Percentiles rank a stretch among this genome's conserved stretches.
Conservation (phyloP, 2,888 invertebrate species). For the Lissonota sp. region DNA sequence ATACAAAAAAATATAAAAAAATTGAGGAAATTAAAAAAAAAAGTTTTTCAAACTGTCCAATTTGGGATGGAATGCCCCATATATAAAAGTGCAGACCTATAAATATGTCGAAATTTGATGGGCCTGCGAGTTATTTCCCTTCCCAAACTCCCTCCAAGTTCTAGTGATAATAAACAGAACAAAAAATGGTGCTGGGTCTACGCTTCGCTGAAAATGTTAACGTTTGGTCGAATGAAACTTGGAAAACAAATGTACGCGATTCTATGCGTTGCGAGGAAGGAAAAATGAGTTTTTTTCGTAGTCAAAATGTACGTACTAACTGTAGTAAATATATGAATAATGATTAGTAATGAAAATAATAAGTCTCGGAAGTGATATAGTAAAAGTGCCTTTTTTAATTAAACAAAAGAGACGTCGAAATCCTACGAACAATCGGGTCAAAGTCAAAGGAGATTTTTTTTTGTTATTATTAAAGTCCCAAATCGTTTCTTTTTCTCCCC, state of each 20-base stretch:
- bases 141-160: conserved; percentile 50
- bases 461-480: not conserved
- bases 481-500: not conserved
- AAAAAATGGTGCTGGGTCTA: conserved; percentile 78
- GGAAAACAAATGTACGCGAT: not conserved
- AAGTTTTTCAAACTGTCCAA: no score
- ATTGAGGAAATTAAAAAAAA: no score
- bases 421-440: conserved; percentile 28
- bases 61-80: no score
- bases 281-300: conserved; percentile 40
- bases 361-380: not conserved
- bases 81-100: conserved; percentile 19
- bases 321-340: not conserved
- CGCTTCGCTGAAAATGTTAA: conserved; percentile 69
- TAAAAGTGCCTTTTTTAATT: not conserved
- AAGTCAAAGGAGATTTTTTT: conserved; percentile 14
- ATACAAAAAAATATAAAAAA: conserved; percentile 19
- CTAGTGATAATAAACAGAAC: conserved; percentile 76
- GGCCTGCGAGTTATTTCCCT: conserved; percentile 29
- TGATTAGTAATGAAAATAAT: not conserved
- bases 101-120: conserved; percentile 51
- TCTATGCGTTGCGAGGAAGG: conserved; percentile 12
- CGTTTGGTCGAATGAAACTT: not conserved
- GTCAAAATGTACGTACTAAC: conserved; percentile 44
- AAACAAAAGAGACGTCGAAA: conserved; percentile 1